Evolutionary conservation across 1,140 invertebrate species (phyloP).

Genomic region (Nylanderia fulva): DNA sequence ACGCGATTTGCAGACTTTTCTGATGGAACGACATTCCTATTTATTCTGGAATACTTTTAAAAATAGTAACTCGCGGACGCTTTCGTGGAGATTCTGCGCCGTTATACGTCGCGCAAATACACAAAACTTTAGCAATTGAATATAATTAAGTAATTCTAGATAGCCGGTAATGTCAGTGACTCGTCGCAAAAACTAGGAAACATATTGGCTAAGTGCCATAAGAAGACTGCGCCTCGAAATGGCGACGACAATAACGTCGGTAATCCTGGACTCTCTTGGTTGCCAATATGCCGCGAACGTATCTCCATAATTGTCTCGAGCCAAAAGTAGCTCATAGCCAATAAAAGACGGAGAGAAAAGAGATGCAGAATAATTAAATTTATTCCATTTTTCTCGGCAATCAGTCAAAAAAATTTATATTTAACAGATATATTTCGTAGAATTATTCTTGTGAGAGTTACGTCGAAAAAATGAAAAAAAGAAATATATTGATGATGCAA

Average conservation of each 20-base stretch:
- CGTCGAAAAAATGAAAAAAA: neutral
- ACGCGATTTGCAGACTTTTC: conserved; percentile 11
- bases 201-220: conserved; percentile 82
- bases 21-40: neutral
- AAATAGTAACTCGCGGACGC: conserved; percentile 35
- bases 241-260: conserved; percentile 80
- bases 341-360: conserved; percentile 79
- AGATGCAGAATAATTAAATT: conserved; percentile 66
- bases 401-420: neutral
- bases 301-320: conserved; percentile 82
- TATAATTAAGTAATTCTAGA: conserved; percentile 82
- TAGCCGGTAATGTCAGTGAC: conserved; percentile 68
- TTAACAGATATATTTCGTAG: neutral
- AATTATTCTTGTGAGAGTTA: neutral
- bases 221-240: conserved; percentile 78
- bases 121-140: conserved; percentile 84
- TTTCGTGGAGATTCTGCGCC: conserved; percentile 1
- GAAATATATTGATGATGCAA: neutral
- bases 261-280: conserved; percentile 78
- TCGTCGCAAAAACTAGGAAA: conserved; percentile 70
- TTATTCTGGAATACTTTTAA: conserved; percentile 61
- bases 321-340: conserved; percentile 78
- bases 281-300: conserved; percentile 83
- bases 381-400: conserved; percentile 56
- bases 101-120: conserved; percentile 53